Evolutionary conservation across 2,113 vertebrate species (phyloP).

Genomic region (Hiodon tergisus): DNA sequence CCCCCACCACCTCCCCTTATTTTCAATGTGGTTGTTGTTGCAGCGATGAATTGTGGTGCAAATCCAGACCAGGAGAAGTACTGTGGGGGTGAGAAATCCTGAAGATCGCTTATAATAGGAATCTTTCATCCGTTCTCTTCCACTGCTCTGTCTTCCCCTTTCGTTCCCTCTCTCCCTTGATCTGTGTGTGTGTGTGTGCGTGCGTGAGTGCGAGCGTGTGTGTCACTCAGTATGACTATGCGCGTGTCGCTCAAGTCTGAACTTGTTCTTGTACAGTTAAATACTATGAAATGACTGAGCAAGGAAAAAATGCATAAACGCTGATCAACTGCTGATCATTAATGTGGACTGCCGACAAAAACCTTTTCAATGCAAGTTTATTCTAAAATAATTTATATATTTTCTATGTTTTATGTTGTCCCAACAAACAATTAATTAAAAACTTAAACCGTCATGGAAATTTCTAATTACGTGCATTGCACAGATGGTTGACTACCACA

Average conservation of each 20-base stretch:
- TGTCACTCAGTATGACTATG: background rate
- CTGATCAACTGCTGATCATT: background rate
- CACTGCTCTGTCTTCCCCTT: background rate
- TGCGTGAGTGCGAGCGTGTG: background rate
- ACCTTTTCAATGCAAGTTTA: background rate
- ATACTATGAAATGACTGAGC: background rate
- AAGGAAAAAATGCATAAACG: background rate
- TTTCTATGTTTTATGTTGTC: background rate
- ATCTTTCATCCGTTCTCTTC: conserved; percentile 16
- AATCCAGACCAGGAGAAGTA: conserved; percentile 11
- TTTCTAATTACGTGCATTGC: background rate
- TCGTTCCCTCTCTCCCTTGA: background rate
- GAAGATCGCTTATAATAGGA: conserved; percentile 8
- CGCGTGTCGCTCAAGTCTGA: background rate
- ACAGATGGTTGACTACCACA: conserved; percentile 1
- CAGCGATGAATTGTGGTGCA: conserved; percentile 10
- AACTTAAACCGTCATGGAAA: background rate
- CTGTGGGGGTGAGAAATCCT: conserved; percentile 7
- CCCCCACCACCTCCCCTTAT: background rate
- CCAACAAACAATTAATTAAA: background rate
- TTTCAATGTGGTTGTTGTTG: conserved; percentile 10
- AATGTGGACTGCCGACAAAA: background rate
- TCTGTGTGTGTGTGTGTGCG: conserved; percentile 10
- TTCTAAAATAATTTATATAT: background rate
- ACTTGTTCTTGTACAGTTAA: background rate